These are phyloP conservation scores for Sphecodes monilicornis DNA, from an alignment of 2,888 invertebrate species.

Conservation along the genomic window DNA sequence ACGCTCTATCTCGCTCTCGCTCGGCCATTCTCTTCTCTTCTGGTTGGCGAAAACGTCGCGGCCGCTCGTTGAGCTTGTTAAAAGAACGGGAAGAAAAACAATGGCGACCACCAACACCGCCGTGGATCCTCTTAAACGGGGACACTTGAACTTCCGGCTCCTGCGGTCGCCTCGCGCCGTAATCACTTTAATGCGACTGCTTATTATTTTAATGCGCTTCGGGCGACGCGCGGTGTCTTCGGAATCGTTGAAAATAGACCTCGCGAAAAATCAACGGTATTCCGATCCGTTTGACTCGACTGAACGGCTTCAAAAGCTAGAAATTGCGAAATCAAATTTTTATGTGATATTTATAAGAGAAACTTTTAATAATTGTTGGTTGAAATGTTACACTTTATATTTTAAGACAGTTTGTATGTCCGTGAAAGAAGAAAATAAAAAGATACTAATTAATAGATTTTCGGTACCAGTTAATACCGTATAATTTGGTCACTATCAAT, in stretches of 20 bases:
- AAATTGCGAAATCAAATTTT: not conserved
- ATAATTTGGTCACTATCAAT: no score
- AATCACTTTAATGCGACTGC: slow-evolving; percentile 73
- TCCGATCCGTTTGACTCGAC: not conserved
- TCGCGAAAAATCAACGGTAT: not conserved
- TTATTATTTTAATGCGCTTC: slow-evolving; percentile 72
- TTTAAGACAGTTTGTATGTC: not conserved
- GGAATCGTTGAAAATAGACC: not conserved
- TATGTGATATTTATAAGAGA: not conserved
- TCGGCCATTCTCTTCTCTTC: slow-evolving; percentile 11
- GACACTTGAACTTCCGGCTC: slow-evolving; percentile 68
- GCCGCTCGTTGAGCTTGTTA: slow-evolving; percentile 65
- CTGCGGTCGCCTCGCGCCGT: slow-evolving; percentile 59
- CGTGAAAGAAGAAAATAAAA: not conserved
- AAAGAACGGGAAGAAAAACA: slow-evolving; percentile 62
- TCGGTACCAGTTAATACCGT: no score
- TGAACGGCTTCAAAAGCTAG: not conserved
- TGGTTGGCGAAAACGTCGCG: slow-evolving; percentile 53
- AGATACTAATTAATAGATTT: not conserved
- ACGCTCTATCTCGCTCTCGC: not conserved
- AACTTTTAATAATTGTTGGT: not conserved
- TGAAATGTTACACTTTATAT: not conserved
- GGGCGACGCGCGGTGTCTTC: slow-evolving; percentile 27
- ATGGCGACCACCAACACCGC: slow-evolving; percentile 54
- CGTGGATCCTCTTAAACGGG: slow-evolving; percentile 56